Percentiles rank a stretch among this genome's conserved stretches.
Evolutionary conservation across 2,888 invertebrate species (phyloP).

Genomic region (Volucella zonaria): DNA sequence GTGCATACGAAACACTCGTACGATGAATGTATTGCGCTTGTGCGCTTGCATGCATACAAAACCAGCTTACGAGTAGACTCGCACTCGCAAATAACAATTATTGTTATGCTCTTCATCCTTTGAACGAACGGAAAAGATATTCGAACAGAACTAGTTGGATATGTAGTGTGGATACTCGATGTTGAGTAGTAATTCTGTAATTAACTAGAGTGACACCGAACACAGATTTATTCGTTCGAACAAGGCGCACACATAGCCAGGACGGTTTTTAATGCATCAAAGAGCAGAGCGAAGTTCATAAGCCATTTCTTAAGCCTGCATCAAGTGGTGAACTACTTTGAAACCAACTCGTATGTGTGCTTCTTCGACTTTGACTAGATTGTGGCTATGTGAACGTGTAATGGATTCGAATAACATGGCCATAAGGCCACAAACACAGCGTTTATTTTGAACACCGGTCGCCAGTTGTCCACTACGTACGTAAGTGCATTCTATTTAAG

Average conservation of each 20-base stretch:
- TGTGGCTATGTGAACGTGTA: not conserved
- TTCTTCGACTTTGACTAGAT: slow-evolving; percentile 8
- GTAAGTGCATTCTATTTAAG: slow-evolving; percentile 2
- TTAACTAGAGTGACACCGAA: slow-evolving; percentile 68
- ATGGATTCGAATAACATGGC: slow-evolving; percentile 10
- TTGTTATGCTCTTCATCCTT: slow-evolving; percentile 62
- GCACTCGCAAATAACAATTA: slow-evolving; percentile 66
- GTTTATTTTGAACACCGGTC: not conserved
- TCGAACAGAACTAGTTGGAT: slow-evolving; percentile 36
- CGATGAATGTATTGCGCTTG: slow-evolving; percentile 19
- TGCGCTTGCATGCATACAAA: slow-evolving; percentile 22
- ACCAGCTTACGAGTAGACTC: slow-evolving; percentile 37
- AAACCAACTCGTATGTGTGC: slow-evolving; percentile 18
- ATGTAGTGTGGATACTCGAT: slow-evolving; percentile 15
- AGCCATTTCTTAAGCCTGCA: slow-evolving; percentile 21
- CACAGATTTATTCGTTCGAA: slow-evolving; percentile 63
- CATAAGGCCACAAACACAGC: not conserved
- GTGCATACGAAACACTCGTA: no score
- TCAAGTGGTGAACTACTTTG: slow-evolving; percentile 52
- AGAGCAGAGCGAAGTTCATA: slow-evolving; percentile 28
- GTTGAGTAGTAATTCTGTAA: slow-evolving; percentile 61
- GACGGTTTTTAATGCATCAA: not conserved
- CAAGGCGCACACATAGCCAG: slow-evolving; percentile 42
- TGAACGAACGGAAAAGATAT: slow-evolving; percentile 55
- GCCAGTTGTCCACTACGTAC: not conserved